Evolutionary conservation across 2,113 vertebrate genomes (phyloP), one percentile per base, ranked within the genome.

Genomic region (Pao palembangensis): DNA sequence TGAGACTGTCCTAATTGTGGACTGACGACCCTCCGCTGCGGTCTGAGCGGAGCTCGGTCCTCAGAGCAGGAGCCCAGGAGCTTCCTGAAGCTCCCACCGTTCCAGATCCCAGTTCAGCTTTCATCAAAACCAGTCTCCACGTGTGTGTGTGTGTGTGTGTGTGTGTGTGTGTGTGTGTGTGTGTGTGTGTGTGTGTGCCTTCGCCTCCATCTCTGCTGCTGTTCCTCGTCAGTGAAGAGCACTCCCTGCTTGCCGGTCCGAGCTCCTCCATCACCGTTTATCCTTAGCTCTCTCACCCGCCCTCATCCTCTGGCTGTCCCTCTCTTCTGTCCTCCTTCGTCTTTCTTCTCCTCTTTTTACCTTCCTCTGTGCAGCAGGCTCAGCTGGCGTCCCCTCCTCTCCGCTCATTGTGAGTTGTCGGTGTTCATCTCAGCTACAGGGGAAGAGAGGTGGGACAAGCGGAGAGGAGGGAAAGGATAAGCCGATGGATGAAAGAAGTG

Each of bases 221-320:
- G 70, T 81, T 72, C 78, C 64, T 77, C 78, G 81, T 85, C 75
- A 64, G 75, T 86, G 85, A 82, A 87, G 86, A 90, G 78, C 73
- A 23, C 75, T 78, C 80, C 54, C 55, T 81, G 73, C 83, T n/a
- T n/a, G 71, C 67, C 64, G 78, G 82, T 86, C 89, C 82, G 67
- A 82, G 79, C 87, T 78, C 87, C 83, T 91, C 90, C 90, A 90
- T 91, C 86, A 91, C 88, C 71, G 86, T 70, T 87, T 67, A 78
- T 75, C 86, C 86, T 64, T 71, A 55, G 12, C 64, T 79, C 58
- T 68, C 76, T 65, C 55, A 18, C 63, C 42, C 58, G 2, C 21
- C 3, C 21, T 23, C 62, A 64, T 66, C 71, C 58, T 64, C 44
- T 52, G 3, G 55, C 62, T 47, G 53, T 61, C 67, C 58, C 49